Evolutionary conservation across 1,140 invertebrate genomes (phyloP).

Genomic region (Venustaconcha ellipsiformis): DNA sequence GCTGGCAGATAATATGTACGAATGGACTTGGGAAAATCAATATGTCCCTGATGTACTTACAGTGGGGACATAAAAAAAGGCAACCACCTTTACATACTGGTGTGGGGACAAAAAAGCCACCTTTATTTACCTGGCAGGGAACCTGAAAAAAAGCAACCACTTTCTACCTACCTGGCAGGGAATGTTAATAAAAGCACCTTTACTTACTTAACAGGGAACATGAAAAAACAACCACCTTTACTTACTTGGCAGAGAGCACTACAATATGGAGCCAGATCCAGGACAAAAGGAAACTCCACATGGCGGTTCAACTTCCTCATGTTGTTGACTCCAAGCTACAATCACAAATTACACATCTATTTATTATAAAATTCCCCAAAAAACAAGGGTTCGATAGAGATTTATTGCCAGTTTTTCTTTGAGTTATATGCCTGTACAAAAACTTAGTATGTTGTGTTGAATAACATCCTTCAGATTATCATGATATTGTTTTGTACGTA

Average conservation of each 20-base stretch:
- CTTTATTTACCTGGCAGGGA: too few species aligned
- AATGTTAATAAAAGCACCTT: too few species aligned
- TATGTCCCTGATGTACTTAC: too few species aligned
- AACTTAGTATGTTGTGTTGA: neutral
- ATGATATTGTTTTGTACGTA: too few species aligned
- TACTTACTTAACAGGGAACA: conserved; percentile 67
- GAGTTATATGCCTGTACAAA: neutral
- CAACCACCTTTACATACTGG: conserved; percentile 58
- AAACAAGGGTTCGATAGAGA: too few species aligned
- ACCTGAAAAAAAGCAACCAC: too few species aligned
- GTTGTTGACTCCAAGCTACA: conserved; percentile 73
- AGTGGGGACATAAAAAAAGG: neutral
- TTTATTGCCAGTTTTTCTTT: neutral
- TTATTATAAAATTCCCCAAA: neutral
- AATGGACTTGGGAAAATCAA: too few species aligned
- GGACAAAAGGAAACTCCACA: conserved; percentile 87
- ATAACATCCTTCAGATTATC: too few species aligned
- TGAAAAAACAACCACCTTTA: neutral
- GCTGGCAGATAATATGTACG: too few species aligned
- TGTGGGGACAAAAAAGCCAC: too few species aligned
- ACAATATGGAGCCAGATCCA: conserved; percentile 93
- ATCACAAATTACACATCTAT: conserved; percentile 11
- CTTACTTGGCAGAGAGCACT: conserved; percentile 79
- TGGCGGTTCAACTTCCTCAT: conserved; percentile 83
- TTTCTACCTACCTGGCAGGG: too few species aligned